These are phyloP conservation scores for Misgurnus anguillicaudatus DNA, from an alignment of 2,113 vertebrate species.

Conservation along the genomic window DNA sequence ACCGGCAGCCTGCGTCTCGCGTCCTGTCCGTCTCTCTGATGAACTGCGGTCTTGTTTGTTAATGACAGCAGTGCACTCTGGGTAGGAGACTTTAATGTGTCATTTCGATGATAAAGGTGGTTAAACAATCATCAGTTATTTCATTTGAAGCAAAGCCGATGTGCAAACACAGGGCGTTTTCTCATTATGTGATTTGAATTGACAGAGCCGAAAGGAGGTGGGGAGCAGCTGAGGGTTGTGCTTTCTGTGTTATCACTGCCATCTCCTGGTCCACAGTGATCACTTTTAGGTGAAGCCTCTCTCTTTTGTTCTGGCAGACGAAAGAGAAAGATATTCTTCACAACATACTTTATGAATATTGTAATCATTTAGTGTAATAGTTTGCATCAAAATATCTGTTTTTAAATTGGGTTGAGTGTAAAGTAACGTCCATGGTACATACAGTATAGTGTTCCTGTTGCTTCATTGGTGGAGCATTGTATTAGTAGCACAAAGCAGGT, in stretches of 20 bases:
- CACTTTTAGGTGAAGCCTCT: conserved; percentile 40
- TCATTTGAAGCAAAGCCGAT: conserved; percentile 52
- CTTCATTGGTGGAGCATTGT: too few species aligned
- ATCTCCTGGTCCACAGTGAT: conserved; percentile 58
- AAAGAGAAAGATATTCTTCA: not conserved
- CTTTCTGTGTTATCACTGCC: conserved; percentile 61
- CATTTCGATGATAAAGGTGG: conserved; percentile 56
- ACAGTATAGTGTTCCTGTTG: too few species aligned
- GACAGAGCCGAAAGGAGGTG: conserved; percentile 40
- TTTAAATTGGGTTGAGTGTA: not conserved
- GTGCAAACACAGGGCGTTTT: conserved; percentile 56
- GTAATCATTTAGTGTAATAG: too few species aligned
- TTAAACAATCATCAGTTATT: conserved; percentile 59
- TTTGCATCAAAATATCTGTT: too few species aligned
- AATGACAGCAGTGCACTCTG: conserved; percentile 38
- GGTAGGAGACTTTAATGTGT: conserved; percentile 55
- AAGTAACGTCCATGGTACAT: too few species aligned
- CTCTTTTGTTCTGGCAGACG: conserved; percentile 36
- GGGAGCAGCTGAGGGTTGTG: conserved; percentile 21
- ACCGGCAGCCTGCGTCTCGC: not conserved
- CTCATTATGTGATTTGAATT: conserved; percentile 53
- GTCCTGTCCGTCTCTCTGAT: conserved; percentile 2
- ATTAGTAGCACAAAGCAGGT: too few species aligned
- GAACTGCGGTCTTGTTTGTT: conserved; percentile 44
- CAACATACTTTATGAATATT: not conserved